Conservation (phyloP, 2,113 vertebrate genomes). For the Calidris pugnax region DNA sequence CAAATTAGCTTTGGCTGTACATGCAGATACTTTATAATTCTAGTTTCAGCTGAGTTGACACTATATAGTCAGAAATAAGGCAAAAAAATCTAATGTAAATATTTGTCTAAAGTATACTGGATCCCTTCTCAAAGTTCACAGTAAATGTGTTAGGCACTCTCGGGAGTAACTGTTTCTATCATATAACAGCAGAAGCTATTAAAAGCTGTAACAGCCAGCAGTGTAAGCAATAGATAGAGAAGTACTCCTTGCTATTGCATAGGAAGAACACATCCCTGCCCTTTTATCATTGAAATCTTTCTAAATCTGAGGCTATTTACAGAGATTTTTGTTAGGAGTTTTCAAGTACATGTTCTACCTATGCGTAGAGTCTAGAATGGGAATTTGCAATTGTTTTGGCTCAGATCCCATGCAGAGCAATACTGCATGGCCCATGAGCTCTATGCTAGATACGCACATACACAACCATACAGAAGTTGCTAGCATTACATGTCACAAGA, state of each 20-base stretch:
- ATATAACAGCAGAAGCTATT: neutral
- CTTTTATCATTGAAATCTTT: neutral
- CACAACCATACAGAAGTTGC: neutral
- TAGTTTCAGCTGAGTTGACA: neutral
- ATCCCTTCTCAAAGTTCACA: neutral
- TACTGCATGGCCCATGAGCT: neutral
- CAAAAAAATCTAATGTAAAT: neutral
- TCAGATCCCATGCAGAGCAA: neutral
- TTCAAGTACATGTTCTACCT: neutral
- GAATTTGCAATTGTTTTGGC: neutral
- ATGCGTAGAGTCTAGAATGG: neutral
- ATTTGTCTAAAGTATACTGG: neutral
- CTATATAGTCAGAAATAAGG: neutral
- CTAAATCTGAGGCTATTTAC: neutral
- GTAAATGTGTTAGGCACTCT: neutral
- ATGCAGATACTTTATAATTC: neutral
- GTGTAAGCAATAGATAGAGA: neutral
- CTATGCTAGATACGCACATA: neutral
- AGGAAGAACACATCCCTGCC: neutral
- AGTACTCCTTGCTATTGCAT: neutral
- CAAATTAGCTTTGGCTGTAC: neutral
- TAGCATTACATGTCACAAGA: neutral
- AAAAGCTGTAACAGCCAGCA: neutral
- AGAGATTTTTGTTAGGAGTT: neutral
- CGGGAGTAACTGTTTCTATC: neutral